Percentiles rank a stretch among this genome's conserved stretches.
Evolutionary conservation across 2,113 vertebrate species (phyloP).

Genomic region (Ia io): DNA sequence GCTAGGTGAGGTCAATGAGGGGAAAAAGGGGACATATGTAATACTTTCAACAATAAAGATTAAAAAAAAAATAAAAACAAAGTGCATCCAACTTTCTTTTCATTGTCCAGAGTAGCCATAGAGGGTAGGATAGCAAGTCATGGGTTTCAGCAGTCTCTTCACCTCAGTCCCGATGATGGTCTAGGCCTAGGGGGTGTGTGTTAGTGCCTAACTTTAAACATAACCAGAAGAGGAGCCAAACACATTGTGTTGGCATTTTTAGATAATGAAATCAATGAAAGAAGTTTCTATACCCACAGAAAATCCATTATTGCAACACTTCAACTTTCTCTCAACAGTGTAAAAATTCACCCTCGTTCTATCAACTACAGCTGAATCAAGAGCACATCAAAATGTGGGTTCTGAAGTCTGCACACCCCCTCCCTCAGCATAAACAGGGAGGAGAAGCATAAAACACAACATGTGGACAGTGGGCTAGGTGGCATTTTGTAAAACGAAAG

Average conservation of each 20-base stretch:
- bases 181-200: not conserved
- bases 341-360: not conserved
- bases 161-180: not conserved
- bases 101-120: not conserved
- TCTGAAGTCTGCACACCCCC: not conserved
- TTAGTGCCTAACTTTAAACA: not conserved
- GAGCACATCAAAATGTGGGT: not conserved
- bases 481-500: not conserved
- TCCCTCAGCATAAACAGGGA: not conserved
- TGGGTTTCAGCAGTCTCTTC: not conserved
- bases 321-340: not conserved
- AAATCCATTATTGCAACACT: not conserved
- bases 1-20: too few species aligned
- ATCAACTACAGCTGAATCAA: not conserved
- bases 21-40: too few species aligned
- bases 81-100: not conserved
- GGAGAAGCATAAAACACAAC: not conserved
- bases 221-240: not conserved
- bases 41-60: too few species aligned
- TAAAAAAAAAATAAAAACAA: too few species aligned
- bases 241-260: not conserved
- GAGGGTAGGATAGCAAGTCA: not conserved
- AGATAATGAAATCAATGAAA: not conserved
- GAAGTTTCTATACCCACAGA: not conserved
- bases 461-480: not conserved